Evolutionary conservation across 1,140 invertebrate species (phyloP).

Genomic region (Magallana gigas): DNA sequence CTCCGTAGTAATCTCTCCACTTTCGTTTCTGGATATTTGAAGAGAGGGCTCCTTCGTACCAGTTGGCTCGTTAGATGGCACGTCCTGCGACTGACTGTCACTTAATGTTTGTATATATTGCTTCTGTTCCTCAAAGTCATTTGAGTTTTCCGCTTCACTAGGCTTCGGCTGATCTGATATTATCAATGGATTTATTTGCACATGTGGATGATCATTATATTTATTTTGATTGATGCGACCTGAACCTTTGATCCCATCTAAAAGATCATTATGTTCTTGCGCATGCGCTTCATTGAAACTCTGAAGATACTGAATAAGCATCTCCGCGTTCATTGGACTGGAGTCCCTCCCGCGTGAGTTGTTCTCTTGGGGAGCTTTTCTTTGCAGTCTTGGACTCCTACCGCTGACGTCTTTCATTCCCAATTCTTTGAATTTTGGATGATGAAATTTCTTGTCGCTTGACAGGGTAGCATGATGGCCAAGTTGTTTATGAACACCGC

Average conservation of each 20-base stretch:
- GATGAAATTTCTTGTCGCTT: constrained; percentile 48
- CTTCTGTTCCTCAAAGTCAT: constrained; percentile 2
- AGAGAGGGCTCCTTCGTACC: neutral
- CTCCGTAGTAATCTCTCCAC: constrained; percentile 2
- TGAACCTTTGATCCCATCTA: constrained; percentile 42
- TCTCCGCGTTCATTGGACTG: constrained; percentile 42
- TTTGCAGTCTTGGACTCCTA: neutral
- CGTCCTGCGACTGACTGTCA: constrained; percentile 19
- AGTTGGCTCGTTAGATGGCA: neutral
- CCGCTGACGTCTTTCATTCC: neutral
- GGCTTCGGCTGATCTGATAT: constrained; percentile 27
- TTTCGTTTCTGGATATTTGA: neutral
- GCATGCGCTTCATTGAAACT: constrained; percentile 45
- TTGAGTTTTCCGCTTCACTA: constrained; percentile 40
- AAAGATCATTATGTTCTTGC: constrained; percentile 32
- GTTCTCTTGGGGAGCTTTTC: constrained; percentile 10
- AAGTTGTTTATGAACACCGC: constrained; percentile 47
- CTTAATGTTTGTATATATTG: constrained; percentile 27
- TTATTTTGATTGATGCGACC: constrained; percentile 42
- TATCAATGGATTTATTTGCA: constrained; percentile 41
- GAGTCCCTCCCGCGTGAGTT: constrained; percentile 13
- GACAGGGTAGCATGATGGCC: constrained; percentile 20
- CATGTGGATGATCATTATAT: constrained; percentile 14
- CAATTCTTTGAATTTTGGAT: constrained; percentile 25
- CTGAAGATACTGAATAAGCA: constrained; percentile 53